A percentile compares a stretch with the other conserved stretches of the same genome.
These are phyloP conservation scores for Schrankia costaestrigalis DNA, from an alignment of 2,888 invertebrate genomes.

Conservation along the genomic window DNA sequence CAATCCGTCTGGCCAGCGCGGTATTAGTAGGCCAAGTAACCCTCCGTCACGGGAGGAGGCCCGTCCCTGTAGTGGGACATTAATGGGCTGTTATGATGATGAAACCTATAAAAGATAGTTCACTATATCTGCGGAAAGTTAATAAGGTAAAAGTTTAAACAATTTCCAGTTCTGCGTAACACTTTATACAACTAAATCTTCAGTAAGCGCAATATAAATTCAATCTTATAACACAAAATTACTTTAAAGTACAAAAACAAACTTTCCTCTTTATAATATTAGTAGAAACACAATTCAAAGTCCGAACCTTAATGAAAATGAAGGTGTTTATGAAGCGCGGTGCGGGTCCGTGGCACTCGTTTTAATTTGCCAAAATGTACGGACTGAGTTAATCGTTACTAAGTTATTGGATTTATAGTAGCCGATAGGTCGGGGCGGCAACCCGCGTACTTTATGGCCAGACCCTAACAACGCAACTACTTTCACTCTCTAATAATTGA, in stretches of 20 bases:
- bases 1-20: too few species aligned
- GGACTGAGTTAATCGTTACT: slow-evolving; percentile 50
- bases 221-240: neutral
- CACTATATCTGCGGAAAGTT: too few species aligned
- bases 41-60: too few species aligned
- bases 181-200: too few species aligned
- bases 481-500: slow-evolving; percentile 38
- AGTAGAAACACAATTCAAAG: slow-evolving; percentile 3
- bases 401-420: slow-evolving; percentile 50
- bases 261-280: slow-evolving; percentile 5
- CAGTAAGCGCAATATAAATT: too few species aligned
- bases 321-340: slow-evolving; percentile 71
- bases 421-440: slow-evolving; percentile 16
- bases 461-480: slow-evolving; percentile 31
- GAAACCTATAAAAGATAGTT: too few species aligned
- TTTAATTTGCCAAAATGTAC: slow-evolving; percentile 63
- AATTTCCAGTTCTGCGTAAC: too few species aligned
- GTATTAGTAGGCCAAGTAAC: too few species aligned
- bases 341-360: slow-evolving; percentile 57
- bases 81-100: too few species aligned
- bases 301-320: slow-evolving; percentile 54
- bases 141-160: too few species aligned
- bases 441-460: slow-evolving; percentile 20
- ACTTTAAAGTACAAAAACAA: slow-evolving; percentile 1
- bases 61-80: too few species aligned